Base-by-base conservation (phyloP, 2,888 invertebrate species). In the Agrenia bidenticulata region DNA sequence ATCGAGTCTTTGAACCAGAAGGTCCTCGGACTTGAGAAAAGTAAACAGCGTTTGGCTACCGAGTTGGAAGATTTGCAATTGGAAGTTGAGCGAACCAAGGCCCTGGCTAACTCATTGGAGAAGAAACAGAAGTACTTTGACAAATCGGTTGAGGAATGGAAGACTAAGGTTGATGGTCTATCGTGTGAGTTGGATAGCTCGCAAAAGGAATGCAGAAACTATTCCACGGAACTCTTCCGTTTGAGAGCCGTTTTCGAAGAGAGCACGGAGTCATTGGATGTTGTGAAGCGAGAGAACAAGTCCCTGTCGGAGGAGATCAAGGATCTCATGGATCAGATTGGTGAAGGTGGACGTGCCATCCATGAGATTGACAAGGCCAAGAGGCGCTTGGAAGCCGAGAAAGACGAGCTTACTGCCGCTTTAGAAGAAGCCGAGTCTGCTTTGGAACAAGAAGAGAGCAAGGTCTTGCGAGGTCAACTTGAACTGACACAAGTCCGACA, bases 101-200 rank as follows among this genome's bases (percentile, higher is more conserved):
- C 93, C 60, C 90, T 94, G 80, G 96, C 97, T 82, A 92, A 91
- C 80, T 92, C 94, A 74, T 92, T 97, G 79, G 98, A 99, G 84
- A 98, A 98, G 93, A 97, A 96, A 84, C 98, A 98, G 85, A 96
- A 97, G 85, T 93, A 94, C 77, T 98, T 99, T 87, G 99, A 99
- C 87, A 97, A 97, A 85, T 94, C 96, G 84, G 92, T 99, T 81
- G 91, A 94, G 77, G 99, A 99, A 89, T 99, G 99, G 99, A 97
- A 98, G 84, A 90, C 95, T 85, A 98, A 98, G 87, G 93, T 92
- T 80, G 95, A 97, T 80, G 97, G 97, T 83, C 88, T 96, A 78
- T 92, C 94, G 75, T 91, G 94, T 78, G 98, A 99, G 83, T 88
- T 99, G 75, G 99, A 99, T 80, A 95, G 94, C 80, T 93, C 95